Evolutionary conservation across 2,888 invertebrate species (phyloP).

Genomic region (Lithophane socia): DNA sequence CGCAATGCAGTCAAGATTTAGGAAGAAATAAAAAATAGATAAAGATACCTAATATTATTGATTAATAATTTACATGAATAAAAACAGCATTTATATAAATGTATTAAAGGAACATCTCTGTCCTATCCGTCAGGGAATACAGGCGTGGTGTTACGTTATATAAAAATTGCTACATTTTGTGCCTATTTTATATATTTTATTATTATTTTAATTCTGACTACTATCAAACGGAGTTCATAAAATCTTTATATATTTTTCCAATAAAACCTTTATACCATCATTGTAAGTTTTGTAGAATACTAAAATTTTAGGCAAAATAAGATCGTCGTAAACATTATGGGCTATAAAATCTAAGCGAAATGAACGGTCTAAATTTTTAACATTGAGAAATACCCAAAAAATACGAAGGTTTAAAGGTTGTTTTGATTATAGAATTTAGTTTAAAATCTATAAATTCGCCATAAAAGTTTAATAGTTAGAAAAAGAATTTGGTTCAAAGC

Average conservation of each 20-base stretch:
- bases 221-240: constrained; percentile 38
- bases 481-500: constrained; percentile 29
- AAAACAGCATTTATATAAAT: not conserved
- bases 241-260: constrained; percentile 27
- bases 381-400: constrained; percentile 26
- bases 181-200: not conserved
- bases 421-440: constrained; percentile 33
- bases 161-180: not conserved
- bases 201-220: constrained; percentile 18
- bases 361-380: constrained; percentile 25
- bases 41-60: not conserved
- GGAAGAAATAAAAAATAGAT: not conserved
- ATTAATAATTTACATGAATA: too few relatives aligned
- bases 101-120: too few relatives aligned
- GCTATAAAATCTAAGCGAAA: constrained; percentile 54
- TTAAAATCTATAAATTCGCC: constrained; percentile 44
- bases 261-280: constrained; percentile 43
- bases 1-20: too few relatives aligned
- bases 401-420: constrained; percentile 28
- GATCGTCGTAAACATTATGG: constrained; percentile 54
- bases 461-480: constrained; percentile 49
- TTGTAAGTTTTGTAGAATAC: constrained; percentile 25
- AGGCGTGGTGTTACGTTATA: too few relatives aligned
- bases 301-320: constrained; percentile 47
- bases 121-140: too few relatives aligned